Evolutionary conservation across 2,113 vertebrate genomes (phyloP).

Genomic region (Crotalus viridis): DNA sequence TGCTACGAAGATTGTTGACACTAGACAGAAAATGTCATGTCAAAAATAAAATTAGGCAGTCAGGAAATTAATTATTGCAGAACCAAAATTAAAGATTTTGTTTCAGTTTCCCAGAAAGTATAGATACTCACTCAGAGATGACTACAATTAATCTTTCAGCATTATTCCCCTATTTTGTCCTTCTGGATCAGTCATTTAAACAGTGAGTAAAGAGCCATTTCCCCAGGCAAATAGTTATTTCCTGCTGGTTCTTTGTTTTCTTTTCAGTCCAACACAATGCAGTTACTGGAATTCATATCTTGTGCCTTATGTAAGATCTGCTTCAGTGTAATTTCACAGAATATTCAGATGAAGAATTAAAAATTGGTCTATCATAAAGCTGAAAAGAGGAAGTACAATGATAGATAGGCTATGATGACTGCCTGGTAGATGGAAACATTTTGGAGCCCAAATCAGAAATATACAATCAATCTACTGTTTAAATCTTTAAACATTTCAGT

Average conservation of each 20-base stretch:
- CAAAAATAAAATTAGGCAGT: slow-evolving; percentile 20
- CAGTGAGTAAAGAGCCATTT: slow-evolving; percentile 1
- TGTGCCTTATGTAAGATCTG: slow-evolving; percentile 6
- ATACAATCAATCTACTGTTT: background rate
- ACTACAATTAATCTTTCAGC: background rate
- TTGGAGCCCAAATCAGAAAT: background rate
- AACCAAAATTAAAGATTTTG: background rate
- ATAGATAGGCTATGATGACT: background rate
- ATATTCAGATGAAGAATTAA: slow-evolving; percentile 1
- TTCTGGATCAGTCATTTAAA: background rate
- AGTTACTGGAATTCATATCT: slow-evolving; percentile 6
- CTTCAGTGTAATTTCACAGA: background rate
- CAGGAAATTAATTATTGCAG: slow-evolving; percentile 9
- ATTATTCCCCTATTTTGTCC: background rate
- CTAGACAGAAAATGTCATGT: background rate
- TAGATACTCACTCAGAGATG: background rate
- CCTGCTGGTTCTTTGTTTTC: slow-evolving; percentile 14
- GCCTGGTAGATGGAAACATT: background rate
- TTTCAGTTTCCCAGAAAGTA: slow-evolving; percentile 8
- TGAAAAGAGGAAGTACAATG: background rate
- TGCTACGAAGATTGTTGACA: slow-evolving; percentile 1
- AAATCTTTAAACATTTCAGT: background rate
- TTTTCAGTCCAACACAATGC: slow-evolving; percentile 6
- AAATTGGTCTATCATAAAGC: background rate
- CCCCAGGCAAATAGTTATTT: background rate